phyloP scores from a whole-genome alignment of 2,797 vertebrate genomes.

The Rhinophrynus dorsalis region DNA sequence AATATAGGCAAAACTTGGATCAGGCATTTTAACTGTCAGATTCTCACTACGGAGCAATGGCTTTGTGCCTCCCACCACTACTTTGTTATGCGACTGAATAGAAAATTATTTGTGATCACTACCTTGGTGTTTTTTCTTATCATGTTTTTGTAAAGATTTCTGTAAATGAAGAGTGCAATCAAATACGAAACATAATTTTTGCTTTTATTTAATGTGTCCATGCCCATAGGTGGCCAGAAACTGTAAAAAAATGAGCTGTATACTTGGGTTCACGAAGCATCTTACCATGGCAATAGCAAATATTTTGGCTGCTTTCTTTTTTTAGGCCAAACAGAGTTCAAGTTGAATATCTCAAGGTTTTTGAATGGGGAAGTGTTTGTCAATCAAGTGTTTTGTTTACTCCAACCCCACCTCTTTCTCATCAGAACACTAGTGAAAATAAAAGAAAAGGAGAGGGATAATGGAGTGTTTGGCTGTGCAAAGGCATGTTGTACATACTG shows the following conservation, averaged over 20 bases:
- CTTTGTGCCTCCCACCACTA: no score
- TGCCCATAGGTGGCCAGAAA: background rate
- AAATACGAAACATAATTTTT: no score
- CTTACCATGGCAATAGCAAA: constrained; percentile 5
- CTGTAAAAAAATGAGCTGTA: background rate
- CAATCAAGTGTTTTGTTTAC: constrained; percentile 24
- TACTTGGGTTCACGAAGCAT: constrained; percentile 11
- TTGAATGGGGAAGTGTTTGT: constrained; percentile 2
- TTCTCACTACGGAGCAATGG: no score
- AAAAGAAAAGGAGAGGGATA: background rate
- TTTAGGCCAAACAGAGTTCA: background rate
- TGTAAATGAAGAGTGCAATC: background rate
- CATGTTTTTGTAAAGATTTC: background rate
- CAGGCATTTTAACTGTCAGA: no score
- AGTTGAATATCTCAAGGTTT: constrained; percentile 2
- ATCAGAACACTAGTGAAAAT: background rate
- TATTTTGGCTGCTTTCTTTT: constrained; percentile 1
- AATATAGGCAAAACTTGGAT: no score
- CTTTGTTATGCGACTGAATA: no score
- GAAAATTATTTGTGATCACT: no score
- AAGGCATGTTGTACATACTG: background rate
- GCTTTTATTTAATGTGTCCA: no score
- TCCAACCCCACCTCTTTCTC: background rate
- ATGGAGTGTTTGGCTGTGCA: background rate
- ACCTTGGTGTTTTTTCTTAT: background rate